Evolutionary conservation across 2,797 vertebrate genomes (phyloP).

Genomic region (Peromyscus attwateri): DNA sequence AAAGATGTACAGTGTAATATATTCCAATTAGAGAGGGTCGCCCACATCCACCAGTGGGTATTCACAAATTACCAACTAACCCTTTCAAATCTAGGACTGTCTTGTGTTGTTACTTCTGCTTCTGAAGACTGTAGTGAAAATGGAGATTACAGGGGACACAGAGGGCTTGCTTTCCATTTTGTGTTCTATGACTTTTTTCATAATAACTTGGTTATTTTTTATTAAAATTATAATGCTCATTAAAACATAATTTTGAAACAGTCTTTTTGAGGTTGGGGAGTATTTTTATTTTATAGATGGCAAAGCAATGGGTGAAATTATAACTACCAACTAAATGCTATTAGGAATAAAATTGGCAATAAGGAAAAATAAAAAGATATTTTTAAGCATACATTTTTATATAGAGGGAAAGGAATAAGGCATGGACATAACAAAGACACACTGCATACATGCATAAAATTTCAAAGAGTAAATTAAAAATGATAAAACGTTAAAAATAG

Average conservation of each 20-base stretch:
- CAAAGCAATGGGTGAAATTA: neutral
- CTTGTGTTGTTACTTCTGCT: constrained; percentile 39
- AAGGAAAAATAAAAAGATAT: neutral
- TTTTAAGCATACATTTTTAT: neutral
- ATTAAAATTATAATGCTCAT: constrained; percentile 39
- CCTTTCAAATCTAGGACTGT: constrained; percentile 41
- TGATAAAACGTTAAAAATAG: neutral
- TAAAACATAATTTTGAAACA: neutral
- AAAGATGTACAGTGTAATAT: constrained; percentile 44
- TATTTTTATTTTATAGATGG: constrained; percentile 36
- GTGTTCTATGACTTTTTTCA: neutral
- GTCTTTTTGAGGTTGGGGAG: neutral
- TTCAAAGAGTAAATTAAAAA: neutral
- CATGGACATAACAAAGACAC: neutral
- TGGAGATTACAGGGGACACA: neutral
- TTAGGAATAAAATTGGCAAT: neutral
- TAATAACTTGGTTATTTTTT: neutral
- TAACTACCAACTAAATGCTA: constrained; percentile 2
- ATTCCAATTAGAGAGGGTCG: constrained; percentile 66
- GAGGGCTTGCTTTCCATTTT: neutral
- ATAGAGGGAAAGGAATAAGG: neutral
- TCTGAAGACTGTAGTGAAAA: constrained; percentile 33
- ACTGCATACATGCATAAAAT: neutral
- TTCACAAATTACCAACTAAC: constrained; percentile 53
- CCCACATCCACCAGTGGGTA: neutral